A percentile compares a stretch with the other conserved stretches of the same genome.
Evolutionary conservation across 2,888 invertebrate genomes (phyloP).

Genomic region (Germaria angustata): DNA sequence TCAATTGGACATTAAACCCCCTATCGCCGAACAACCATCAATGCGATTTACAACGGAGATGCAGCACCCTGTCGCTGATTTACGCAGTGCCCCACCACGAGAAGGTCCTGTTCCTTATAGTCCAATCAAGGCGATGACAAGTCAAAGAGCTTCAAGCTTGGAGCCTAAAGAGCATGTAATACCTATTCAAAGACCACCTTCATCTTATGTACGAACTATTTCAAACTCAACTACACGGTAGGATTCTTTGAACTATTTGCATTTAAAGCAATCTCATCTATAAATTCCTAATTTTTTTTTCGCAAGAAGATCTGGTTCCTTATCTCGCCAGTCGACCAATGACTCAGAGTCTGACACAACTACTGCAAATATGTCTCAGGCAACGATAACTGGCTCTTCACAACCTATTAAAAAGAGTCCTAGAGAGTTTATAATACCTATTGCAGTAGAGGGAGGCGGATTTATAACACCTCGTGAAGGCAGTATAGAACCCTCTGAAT

Average conservation of each 20-base stretch:
- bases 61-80: constrained; percentile 82
- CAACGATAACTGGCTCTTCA: constrained; percentile 81
- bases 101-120: constrained; percentile 78
- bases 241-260: neutral
- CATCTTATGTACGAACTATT: constrained; percentile 76
- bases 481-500: constrained; percentile 88
- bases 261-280: neutral
- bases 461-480: constrained; percentile 84
- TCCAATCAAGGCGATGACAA: constrained; percentile 74
- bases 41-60: constrained; percentile 84
- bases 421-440: constrained; percentile 95
- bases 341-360: constrained; percentile 86
- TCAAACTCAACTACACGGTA: constrained; percentile 78
- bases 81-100: constrained; percentile 79
- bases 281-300: neutral
- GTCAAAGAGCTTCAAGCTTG: constrained; percentile 82
- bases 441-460: constrained; percentile 94
- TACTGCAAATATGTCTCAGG: constrained; percentile 81
- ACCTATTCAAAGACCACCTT: constrained; percentile 83
- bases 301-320: constrained; percentile 74
- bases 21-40: constrained; percentile 76
- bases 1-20: constrained; percentile 81
- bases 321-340: constrained; percentile 83
- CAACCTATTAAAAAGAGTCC: constrained; percentile 93
- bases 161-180: constrained; percentile 86